These are phyloP conservation scores for Clanis bilineata DNA, from an alignment of 2,888 invertebrate genomes.

Conservation along the genomic window DNA sequence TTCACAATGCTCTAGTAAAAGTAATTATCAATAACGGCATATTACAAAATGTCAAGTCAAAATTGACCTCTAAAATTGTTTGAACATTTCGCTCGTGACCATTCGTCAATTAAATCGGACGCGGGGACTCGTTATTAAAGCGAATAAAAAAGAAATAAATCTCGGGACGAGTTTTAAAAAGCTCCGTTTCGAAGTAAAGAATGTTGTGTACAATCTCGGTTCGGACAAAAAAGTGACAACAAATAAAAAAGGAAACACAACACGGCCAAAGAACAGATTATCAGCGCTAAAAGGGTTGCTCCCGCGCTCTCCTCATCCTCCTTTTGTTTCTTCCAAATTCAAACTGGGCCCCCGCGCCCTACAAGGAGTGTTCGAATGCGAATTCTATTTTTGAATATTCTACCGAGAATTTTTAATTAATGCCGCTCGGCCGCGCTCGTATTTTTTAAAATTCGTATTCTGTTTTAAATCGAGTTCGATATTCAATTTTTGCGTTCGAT, in stretches of 20 bases:
- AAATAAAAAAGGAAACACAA: slow-evolving; percentile 75
- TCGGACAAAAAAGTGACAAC: slow-evolving; percentile 82
- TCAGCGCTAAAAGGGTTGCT: slow-evolving; percentile 83
- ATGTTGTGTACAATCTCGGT: slow-evolving; percentile 81
- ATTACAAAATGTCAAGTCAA: slow-evolving; percentile 45
- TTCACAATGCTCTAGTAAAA: slow-evolving; percentile 31
- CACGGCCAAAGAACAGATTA: slow-evolving; percentile 81
- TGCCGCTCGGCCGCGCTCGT: slow-evolving; percentile 77
- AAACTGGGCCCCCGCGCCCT: slow-evolving; percentile 69
- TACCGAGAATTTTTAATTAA: slow-evolving; percentile 83
- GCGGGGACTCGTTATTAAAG: slow-evolving; percentile 70
- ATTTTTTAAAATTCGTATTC: slow-evolving; percentile 80
- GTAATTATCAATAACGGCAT: slow-evolving; percentile 33
- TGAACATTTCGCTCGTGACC: slow-evolving; percentile 67
- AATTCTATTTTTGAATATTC: slow-evolving; percentile 83
- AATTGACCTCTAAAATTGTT: slow-evolving; percentile 63
- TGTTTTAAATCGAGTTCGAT: slow-evolving; percentile 80
- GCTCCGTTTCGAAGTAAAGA: slow-evolving; percentile 81
- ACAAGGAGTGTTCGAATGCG: slow-evolving; percentile 81
- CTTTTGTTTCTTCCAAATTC: slow-evolving; percentile 82
- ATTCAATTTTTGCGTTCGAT: slow-evolving; percentile 82
- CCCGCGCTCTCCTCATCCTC: slow-evolving; percentile 77
- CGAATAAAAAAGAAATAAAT: slow-evolving; percentile 74
- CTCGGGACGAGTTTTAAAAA: slow-evolving; percentile 72
- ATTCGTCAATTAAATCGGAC: slow-evolving; percentile 78